Evolutionary conservation across 2,888 invertebrate genomes (phyloP), one percentile per base, ranked within the genome.

Genomic region (Patella ulyssiponensis): DNA sequence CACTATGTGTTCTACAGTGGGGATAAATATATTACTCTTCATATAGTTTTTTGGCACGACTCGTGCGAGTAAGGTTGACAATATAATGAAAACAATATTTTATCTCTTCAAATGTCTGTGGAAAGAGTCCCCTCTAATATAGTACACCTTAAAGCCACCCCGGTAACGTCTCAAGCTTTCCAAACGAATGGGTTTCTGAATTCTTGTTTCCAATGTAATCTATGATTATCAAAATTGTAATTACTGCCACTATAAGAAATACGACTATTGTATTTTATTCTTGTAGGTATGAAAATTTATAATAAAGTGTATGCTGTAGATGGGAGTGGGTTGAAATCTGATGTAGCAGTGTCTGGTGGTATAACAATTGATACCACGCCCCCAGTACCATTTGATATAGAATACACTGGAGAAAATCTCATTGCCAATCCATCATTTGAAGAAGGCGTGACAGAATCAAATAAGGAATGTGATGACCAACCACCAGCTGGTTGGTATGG

Each of bases 251-350:
- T 1, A 5, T 44, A 7, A 44, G n/a, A 64, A n/a, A 4, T 17
- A 64, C 11, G 9, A 4, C 20, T n/a, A 64, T 20, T 44, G 44
- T 58, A 58, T 20, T 58, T 14, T 58, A 20, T 20, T 64, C 54
- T 79, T 74, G 0, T 69, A 86, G 86, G 84, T 52, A 71, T 58
- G 14, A 81, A 51, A 20, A 33, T 82, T 12, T 82, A 79, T 77
- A 80, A 75, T 71, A 84, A 84, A 58, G 85, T 85, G 14, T 80
- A 82, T 54, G 84, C 82, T 11, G 76, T 80, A 15, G 86, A 86
- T 76, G 79, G 75, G 51, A 80, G 79, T 14, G 84, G 84, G 12
- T 81, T 83, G 51, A 77, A 70, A 12, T 84, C 85, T 11, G 44
- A 70, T 15, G 81, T 79, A 51, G 80, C 58, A 23, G 79, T 82